Percentiles rank a stretch among this genome's conserved stretches.
These are phyloP conservation scores for Pyrrhosoma nymphula DNA, from an alignment of 2,888 invertebrate species.

Conservation along the genomic window DNA sequence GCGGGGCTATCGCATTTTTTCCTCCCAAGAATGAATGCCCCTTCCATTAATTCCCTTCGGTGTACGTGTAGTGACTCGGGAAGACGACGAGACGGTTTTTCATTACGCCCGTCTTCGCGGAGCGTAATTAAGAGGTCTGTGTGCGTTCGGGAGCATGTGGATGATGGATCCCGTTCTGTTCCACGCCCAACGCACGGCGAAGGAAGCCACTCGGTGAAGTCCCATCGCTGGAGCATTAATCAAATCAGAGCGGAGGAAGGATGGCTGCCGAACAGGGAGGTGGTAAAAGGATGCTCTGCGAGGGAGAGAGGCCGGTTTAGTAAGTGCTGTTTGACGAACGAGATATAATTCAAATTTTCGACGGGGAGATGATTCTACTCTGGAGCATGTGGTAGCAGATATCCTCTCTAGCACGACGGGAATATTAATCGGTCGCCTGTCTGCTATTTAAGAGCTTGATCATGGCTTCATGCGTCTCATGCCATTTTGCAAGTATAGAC, in stretches of 20 bases:
- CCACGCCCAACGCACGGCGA: neutral
- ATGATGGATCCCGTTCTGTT: neutral
- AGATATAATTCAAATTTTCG: neutral
- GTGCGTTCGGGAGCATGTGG: neutral
- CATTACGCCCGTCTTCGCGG: neutral
- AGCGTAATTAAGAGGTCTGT: slow-evolving; percentile 23
- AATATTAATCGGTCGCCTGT: neutral
- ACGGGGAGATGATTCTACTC: neutral
- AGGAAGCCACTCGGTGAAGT: neutral
- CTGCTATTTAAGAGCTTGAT: neutral
- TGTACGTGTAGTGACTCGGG: neutral
- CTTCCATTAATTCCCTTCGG: neutral
- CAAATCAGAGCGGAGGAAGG: neutral
- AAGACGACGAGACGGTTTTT: slow-evolving; percentile 10
- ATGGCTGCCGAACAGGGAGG: slow-evolving; percentile 4
- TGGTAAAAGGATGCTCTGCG: neutral
- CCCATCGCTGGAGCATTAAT: neutral
- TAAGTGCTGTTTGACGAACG: neutral
- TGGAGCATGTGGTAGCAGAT: neutral
- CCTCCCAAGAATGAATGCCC: neutral
- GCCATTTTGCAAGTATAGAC: no score
- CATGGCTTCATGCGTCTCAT: neutral
- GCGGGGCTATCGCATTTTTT: neutral
- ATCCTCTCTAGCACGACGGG: neutral
- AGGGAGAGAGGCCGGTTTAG: neutral